These are phyloP conservation scores for Schlechtendalia chinensis DNA, from an alignment of 1,140 invertebrate genomes.

Conservation along the genomic window DNA sequence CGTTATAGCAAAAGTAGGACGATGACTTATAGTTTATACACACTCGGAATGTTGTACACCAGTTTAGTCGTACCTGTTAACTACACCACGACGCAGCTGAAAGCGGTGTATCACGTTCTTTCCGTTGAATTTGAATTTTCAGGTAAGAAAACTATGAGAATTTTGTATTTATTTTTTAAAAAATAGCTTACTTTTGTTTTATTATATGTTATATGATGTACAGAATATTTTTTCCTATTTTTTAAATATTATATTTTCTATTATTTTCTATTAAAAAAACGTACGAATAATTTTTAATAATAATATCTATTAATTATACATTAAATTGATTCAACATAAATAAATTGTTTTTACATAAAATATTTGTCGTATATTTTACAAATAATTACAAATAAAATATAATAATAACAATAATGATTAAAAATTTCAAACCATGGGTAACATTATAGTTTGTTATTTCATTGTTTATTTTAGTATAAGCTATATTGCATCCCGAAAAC, in stretches of 20 bases:
- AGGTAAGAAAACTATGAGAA: slow-evolving; percentile 3
- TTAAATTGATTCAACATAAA: not conserved
- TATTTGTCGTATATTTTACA: not conserved
- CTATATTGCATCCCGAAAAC: slow-evolving; percentile 33
- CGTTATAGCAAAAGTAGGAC: slow-evolving; percentile 22
- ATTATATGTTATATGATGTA: not conserved
- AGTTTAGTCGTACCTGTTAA: slow-evolving; percentile 17
- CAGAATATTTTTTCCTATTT: too few relatives aligned
- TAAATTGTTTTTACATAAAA: not conserved
- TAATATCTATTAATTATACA: not conserved
- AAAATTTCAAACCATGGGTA: slow-evolving; percentile 28
- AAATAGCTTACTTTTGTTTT: not conserved
- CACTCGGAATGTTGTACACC: not conserved
- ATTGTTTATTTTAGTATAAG: slow-evolving; percentile 42
- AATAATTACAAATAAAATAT: not conserved
- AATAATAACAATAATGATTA: not conserved
- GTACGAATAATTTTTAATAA: too few relatives aligned
- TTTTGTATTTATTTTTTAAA: not conserved
- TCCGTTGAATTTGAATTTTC: too few relatives aligned
- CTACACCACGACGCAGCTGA: not conserved
- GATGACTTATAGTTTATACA: not conserved
- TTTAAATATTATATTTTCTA: too few relatives aligned
- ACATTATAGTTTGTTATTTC: slow-evolving; percentile 43
- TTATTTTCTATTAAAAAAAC: too few relatives aligned
- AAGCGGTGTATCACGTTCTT: not conserved